These are phyloP conservation scores for Phaethornis superciliosus DNA, from an alignment of 2,113 vertebrate species.

Conservation along the genomic window DNA sequence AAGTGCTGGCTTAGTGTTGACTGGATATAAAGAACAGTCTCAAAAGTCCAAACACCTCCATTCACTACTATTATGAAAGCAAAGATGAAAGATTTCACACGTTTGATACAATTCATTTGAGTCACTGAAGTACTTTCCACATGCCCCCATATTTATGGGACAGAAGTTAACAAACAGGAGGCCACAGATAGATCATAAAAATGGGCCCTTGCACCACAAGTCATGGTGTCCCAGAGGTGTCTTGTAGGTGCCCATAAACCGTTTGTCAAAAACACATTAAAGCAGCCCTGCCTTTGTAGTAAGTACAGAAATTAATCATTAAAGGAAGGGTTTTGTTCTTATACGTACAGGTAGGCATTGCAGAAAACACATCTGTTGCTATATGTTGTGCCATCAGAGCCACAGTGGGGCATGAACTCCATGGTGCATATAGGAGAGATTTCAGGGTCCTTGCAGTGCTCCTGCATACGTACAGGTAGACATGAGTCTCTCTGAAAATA, in stretches of 20 bases:
- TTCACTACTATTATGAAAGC: neutral
- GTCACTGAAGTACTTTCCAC: neutral
- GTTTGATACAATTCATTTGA: neutral
- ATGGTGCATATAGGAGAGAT: fast-evolving
- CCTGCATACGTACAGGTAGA: neutral
- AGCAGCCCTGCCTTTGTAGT: neutral
- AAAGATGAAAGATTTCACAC: neutral
- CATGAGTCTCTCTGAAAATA: neutral
- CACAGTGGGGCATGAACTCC: conserved; percentile 50
- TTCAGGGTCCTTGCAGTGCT: neutral
- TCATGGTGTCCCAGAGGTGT: neutral
- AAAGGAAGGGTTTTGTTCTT: neutral
- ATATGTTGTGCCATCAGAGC: conserved; percentile 70
- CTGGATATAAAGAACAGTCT: neutral
- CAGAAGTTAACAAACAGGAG: neutral
- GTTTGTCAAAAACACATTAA: neutral
- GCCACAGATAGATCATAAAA: neutral
- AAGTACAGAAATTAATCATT: neutral
- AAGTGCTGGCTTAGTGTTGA: neutral
- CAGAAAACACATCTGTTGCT: conserved; percentile 37
- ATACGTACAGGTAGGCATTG: conserved; percentile 63
- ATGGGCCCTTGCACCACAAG: neutral
- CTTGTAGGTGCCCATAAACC: neutral
- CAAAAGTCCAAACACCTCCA: neutral
- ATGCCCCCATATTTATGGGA: neutral